Percentiles rank a stretch among this genome's conserved stretches.
Conservation (phyloP, 2,797 vertebrate species). For the Brachymystax lenok region DNA sequence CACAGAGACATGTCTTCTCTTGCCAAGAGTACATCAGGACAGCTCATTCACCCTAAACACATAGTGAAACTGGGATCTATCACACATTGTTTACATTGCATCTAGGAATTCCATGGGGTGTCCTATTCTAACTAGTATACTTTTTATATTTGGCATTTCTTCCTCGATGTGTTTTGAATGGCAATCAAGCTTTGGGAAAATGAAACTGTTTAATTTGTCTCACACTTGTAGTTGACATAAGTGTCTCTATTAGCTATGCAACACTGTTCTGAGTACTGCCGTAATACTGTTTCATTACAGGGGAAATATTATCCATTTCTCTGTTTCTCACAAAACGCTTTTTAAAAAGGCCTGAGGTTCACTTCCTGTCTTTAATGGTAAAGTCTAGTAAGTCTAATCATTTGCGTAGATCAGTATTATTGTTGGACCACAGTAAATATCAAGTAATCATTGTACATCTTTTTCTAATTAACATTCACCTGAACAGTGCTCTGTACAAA, state of each 20-base stretch:
- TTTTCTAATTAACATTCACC: conserved; percentile 19
- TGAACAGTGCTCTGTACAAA: conserved; percentile 30
- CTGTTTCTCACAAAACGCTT: conserved; percentile 27
- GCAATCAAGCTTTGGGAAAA: conserved; percentile 55
- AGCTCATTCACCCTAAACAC: conserved; percentile 16
- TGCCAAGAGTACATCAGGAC: conserved; percentile 29
- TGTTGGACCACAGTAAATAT: conserved; percentile 41
- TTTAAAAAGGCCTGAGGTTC: conserved; percentile 53
- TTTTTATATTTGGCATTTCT: conserved; percentile 35
- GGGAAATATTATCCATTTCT: conserved; percentile 27
- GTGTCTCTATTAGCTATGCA: conserved; percentile 24
- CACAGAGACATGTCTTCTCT: conserved; percentile 26
- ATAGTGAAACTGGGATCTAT: conserved; percentile 10
- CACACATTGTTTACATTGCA: conserved; percentile 51
- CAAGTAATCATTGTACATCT: conserved; percentile 34
- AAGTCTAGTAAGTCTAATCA: conserved; percentile 45
- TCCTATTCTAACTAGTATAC: conserved; percentile 51
- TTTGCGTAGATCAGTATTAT: conserved; percentile 43
- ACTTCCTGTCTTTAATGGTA: conserved; percentile 65
- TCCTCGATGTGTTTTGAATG: conserved; percentile 53
- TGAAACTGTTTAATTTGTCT: conserved; percentile 55
- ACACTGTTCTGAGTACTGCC: neutral
- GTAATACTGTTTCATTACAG: conserved; percentile 21
- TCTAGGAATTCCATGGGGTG: conserved; percentile 42
- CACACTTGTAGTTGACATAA: conserved; percentile 49